These are phyloP conservation scores for Tenthredo amoena DNA, from an alignment of 2,888 invertebrate species.

Conservation along the genomic window DNA sequence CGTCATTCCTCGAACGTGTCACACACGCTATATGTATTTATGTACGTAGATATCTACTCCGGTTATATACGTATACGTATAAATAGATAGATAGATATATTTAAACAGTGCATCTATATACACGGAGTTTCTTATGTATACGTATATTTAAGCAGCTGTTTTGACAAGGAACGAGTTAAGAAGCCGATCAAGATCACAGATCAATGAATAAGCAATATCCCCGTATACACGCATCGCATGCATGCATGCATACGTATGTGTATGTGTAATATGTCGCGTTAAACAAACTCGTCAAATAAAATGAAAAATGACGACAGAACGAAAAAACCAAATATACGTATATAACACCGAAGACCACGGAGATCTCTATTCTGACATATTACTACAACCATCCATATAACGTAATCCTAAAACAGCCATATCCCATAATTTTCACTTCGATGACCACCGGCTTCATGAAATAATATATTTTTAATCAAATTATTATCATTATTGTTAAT, in stretches of 20 bases:
- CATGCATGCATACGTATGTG: neutral
- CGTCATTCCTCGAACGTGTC: neutral
- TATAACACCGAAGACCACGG: neutral
- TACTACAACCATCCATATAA: neutral
- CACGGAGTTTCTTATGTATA: neutral
- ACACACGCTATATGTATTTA: neutral
- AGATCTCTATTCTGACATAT: neutral
- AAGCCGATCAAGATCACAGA: slow-evolving; percentile 18
- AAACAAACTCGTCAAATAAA: neutral
- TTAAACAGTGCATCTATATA: neutral
- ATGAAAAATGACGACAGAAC: neutral
- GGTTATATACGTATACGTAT: neutral
- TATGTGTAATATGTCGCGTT: neutral
- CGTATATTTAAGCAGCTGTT: slow-evolving; percentile 5
- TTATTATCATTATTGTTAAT: neutral
- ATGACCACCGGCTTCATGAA: neutral
- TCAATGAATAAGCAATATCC: slow-evolving; percentile 8
- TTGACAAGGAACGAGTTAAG: slow-evolving; percentile 32
- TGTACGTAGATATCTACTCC: neutral
- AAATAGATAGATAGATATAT: neutral
- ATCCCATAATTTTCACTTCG: neutral
- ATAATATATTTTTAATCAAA: neutral
- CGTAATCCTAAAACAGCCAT: neutral
- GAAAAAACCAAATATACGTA: neutral
- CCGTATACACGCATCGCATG: neutral